Evolutionary conservation across 2,113 vertebrate species (phyloP), one percentile per base, ranked within the genome.

Genomic region (Scortum barcoo): DNA sequence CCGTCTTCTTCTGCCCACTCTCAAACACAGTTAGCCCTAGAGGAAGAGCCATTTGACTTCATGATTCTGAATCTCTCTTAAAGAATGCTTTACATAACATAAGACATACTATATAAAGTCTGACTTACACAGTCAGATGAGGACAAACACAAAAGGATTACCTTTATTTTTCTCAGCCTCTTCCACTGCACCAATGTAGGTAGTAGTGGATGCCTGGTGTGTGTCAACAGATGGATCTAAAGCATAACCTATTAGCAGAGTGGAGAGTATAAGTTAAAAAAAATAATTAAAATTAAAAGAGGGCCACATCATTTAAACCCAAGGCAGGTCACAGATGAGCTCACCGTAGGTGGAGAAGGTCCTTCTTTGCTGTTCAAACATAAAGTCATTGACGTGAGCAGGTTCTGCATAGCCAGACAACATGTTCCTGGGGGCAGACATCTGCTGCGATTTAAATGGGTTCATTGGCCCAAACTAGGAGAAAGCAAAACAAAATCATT

Each of bases 81-180:
- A 63, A 46, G 9, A 53, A 56, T 30, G 57, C 2, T 56, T 51
- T 1, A 66, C 22, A 60, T 11, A 61, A 8, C 24, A 48, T 20
- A 36, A 33, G 8, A 60, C 0, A 11, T n/a, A 30, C 14, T 30
- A 42, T 7, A 44, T 46, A 53, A 24, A 33, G 36, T n/a, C 33
- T n/a, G 7, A 36, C 57, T 16, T 7, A 10, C 28, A 30, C 6
- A 17, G 3, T 9, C 4, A 44, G 10, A 58, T 40, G 2, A 20
- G 65, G 5, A 38, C 7, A 14, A 7, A 53, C 20, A 33, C 3
- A 20, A 5, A 6, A 58, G 10, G 13, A 66, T 54, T 96, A 99
- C 98, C 98, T 97, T 99, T 97, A 87, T 98, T 98, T 94, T 99
- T 99, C 91, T 99, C 98, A 38, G 98, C 98, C 86, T 99, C 98